Evolutionary conservation across 2,113 vertebrate genomes (phyloP).

Genomic region (Machaerirhynchus nigripectus): DNA sequence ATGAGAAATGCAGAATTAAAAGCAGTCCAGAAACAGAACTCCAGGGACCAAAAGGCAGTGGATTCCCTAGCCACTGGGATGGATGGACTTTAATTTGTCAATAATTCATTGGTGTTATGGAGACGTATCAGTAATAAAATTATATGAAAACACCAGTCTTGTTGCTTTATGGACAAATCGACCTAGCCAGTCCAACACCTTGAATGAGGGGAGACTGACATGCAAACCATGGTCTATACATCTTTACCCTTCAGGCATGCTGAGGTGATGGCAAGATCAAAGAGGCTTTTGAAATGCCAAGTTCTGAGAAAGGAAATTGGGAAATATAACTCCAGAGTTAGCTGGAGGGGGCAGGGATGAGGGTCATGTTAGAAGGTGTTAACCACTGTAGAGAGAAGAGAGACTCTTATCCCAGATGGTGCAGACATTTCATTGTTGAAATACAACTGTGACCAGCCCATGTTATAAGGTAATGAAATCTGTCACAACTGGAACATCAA

Average conservation of each 20-base stretch:
- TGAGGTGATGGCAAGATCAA: conserved; percentile 62
- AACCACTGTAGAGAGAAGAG: conserved; percentile 57
- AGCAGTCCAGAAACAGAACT: background rate
- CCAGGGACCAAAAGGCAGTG: background rate
- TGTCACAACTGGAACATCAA: conserved; percentile 56
- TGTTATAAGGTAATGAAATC: conserved; percentile 58
- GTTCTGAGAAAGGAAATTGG: conserved; percentile 67
- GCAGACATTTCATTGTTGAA: conserved; percentile 59
- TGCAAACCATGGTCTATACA: conserved; percentile 36
- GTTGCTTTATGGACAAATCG: background rate
- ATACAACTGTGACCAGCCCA: conserved; percentile 20
- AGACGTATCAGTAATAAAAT: background rate
- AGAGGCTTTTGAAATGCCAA: conserved; percentile 68
- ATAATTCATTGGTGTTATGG: background rate
- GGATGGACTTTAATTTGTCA: background rate
- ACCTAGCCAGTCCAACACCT: conserved; percentile 41
- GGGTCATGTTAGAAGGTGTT: conserved; percentile 67
- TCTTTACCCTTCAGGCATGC: conserved; percentile 56
- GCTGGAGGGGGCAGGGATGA: conserved; percentile 55
- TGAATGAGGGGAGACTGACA: conserved; percentile 55
- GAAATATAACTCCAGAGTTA: conserved; percentile 66
- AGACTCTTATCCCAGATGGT: conserved; percentile 53
- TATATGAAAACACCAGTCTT: background rate
- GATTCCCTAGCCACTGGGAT: background rate
- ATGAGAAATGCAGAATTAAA: background rate